Evolutionary conservation across 2,797 vertebrate genomes (phyloP), one percentile per base, ranked within the genome.

Genomic region (Lutjanus argentimaculatus): DNA sequence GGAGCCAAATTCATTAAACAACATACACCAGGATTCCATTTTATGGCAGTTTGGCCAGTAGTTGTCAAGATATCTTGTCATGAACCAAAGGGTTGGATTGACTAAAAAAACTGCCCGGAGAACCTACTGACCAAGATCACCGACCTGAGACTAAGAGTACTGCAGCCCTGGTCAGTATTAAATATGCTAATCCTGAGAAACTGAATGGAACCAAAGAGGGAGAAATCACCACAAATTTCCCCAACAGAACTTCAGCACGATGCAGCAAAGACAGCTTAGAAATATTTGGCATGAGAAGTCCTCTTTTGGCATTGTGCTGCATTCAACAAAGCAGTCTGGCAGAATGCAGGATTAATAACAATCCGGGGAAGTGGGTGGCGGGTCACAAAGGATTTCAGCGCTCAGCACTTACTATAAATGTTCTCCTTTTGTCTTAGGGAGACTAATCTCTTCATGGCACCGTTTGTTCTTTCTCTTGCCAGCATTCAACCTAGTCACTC

Each of bases 331-430:
- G 72, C 71, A 66, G 70, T 81, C 75, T 85, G 75, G 77, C 76
- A 79, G 81, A 82, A 79, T 67, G 72, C 77, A 84, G 82, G 82
- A 85, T 89, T 91, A 90, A 84, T 88, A 85, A 77, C 80, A 80
- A 89, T 73, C 67, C 58, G 0, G 55, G 68, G 52, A 65, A 65
- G 86, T 85, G 82, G 84, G 84, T 76, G 79, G 75, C 45, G 68
- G 82, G 79, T 77, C 77, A 81, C 77, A 85, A 82, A 76, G 77
- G 85, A 87, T 82, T 89, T 71, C 62, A 74, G 42, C 21, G 79
- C 82, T 89, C 84, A 90, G 85, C 82, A 72, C 68, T 69, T 84
- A 70, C 85, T 79, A 77, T 84, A 86, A 87, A 88, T 88, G 67
- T 79, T 75, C 82, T 85, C 51, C 79, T 75, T 85, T 87, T 87